Evolutionary conservation across 1,140 invertebrate genomes (phyloP).

Genomic region (Macrotrachela quadricornifera): DNA sequence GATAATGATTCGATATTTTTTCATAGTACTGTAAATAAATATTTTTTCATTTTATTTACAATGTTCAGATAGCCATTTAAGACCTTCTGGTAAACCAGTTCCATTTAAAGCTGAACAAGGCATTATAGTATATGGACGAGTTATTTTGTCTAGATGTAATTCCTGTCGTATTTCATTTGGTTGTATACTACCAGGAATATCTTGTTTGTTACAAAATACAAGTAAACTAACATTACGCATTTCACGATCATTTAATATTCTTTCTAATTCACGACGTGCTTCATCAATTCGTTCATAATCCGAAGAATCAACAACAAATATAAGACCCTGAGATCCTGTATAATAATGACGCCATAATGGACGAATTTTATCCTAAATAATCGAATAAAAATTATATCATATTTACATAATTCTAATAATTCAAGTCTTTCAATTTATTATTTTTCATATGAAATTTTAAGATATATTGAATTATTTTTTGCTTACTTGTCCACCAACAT

Average conservation of each 20-base stretch:
- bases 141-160: too few relatives aligned
- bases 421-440: too few relatives aligned
- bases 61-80: conserved; percentile 58
- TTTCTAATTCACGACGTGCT: conserved; percentile 47
- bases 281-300: conserved; percentile 36
- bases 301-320: conserved; percentile 38
- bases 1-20: too few relatives aligned
- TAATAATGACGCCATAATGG: conserved; percentile 55
- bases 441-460: too few relatives aligned
- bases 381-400: too few relatives aligned
- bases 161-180: too few relatives aligned
- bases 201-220: conserved; percentile 99
- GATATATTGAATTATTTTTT: too few relatives aligned
- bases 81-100: conserved; percentile 90
- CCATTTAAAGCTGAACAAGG: conserved; percentile 78
- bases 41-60: too few relatives aligned
- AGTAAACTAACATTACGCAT: conserved; percentile 98
- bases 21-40: too few relatives aligned
- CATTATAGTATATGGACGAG: conserved; percentile 98
- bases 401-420: too few relatives aligned
- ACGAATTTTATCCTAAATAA: conserved; percentile 66
- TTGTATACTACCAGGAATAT: conserved; percentile 57
- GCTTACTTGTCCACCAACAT: conserved; percentile 75
- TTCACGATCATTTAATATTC: conserved; percentile 96
- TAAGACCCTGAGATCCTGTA: conserved; percentile 36